Evolutionary conservation across 1,140 invertebrate genomes (phyloP).

Genomic region (Neodiprion pinetum): DNA sequence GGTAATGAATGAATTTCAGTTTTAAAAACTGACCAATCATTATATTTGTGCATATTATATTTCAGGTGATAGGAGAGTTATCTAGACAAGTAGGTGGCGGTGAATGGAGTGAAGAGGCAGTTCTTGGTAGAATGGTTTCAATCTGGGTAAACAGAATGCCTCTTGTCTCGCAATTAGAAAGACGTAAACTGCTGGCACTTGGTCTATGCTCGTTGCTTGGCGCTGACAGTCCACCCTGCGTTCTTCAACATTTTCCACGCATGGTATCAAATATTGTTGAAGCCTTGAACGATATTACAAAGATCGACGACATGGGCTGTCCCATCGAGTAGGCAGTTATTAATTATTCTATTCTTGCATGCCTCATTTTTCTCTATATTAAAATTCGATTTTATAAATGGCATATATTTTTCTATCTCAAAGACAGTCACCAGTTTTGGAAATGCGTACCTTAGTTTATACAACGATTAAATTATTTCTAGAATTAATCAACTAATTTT

Average conservation of each 20-base stretch:
- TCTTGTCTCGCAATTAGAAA: conserved; percentile 77
- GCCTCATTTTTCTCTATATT: conserved; percentile 20
- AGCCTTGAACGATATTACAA: conserved; percentile 86
- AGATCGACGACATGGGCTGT: conserved; percentile 71
- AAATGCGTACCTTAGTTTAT: not conserved
- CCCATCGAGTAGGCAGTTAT: conserved; percentile 69
- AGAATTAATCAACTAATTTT: conserved; percentile 43
- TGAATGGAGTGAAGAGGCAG: conserved; percentile 63
- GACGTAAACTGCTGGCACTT: conserved; percentile 79
- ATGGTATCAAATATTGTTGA: conserved; percentile 83
- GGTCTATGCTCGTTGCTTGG: conserved; percentile 82
- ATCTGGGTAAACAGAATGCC: conserved; percentile 84
- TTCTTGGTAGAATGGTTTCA: conserved; percentile 75
- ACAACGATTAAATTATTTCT: conserved; percentile 26
- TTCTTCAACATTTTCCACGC: conserved; percentile 76
- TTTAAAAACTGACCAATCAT: not conserved
- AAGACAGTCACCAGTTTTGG: too few relatives aligned
- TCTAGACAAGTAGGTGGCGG: conserved; percentile 47
- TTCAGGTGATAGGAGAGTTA: conserved; percentile 61
- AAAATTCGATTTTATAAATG: conserved; percentile 17
- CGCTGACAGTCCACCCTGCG: conserved; percentile 67
- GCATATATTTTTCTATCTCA: conserved; percentile 20
- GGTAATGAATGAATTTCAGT: conserved; percentile 44
- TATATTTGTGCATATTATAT: conserved; percentile 34
- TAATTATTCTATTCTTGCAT: conserved; percentile 21